Evolutionary conservation across 2,888 invertebrate genomes (phyloP).

Genomic region (Drosophila kambysellisi): DNA sequence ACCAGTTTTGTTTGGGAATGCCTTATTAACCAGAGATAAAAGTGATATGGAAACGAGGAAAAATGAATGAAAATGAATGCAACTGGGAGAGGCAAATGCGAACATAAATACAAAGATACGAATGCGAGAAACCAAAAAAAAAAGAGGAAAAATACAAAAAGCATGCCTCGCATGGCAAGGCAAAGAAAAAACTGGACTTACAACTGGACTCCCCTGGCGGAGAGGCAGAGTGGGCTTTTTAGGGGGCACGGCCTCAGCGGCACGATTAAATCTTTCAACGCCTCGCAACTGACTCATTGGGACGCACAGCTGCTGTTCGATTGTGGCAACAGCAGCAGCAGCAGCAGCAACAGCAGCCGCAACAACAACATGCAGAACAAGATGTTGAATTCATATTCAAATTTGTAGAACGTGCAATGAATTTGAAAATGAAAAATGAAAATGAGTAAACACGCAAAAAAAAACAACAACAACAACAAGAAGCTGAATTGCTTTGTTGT

Average conservation of each 20-base stretch:
- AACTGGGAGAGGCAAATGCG: constrained; percentile 44
- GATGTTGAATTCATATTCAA: constrained; percentile 74
- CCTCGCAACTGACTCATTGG: constrained; percentile 77
- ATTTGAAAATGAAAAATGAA: constrained; percentile 69
- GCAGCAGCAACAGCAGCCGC: constrained; percentile 11
- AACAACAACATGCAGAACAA: constrained; percentile 34
- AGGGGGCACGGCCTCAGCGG: constrained; percentile 52
- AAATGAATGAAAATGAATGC: constrained; percentile 20
- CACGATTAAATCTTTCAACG: constrained; percentile 80
- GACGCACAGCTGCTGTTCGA: constrained; percentile 65
- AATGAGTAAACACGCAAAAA: constrained; percentile 73
- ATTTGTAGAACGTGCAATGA: constrained; percentile 81
- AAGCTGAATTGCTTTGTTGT: constrained; percentile 38
- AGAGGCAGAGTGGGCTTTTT: constrained; percentile 39
- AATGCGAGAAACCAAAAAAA: not conserved
- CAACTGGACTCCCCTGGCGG: constrained; percentile 3
- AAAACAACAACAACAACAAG: constrained; percentile 24
- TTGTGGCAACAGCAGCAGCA: constrained; percentile 38
- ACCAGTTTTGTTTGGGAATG: constrained; percentile 20
- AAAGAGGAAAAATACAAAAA: constrained; percentile 14
- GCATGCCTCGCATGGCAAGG: constrained; percentile 7
- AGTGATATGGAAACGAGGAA: constrained; percentile 4
- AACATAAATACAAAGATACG: constrained; percentile 2
- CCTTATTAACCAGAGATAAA: constrained; percentile 12
- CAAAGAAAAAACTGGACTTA: constrained; percentile 51